Evolutionary conservation across 2,797 vertebrate genomes (phyloP).

Genomic region (Ptychadena robeensis): DNA sequence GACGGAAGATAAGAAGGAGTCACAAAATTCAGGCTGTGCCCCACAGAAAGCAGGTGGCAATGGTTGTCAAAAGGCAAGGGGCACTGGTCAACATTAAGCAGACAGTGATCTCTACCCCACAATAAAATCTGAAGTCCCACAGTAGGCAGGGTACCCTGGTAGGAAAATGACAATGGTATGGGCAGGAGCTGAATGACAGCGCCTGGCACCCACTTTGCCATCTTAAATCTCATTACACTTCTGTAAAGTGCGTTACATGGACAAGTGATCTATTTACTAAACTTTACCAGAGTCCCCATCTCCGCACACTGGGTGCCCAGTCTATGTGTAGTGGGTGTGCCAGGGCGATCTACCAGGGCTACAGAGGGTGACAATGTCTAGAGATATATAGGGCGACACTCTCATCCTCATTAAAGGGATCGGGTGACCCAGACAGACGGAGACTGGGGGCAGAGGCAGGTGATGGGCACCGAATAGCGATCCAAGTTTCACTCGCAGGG

Average conservation of each 20-base stretch:
- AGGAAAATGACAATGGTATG: neutral
- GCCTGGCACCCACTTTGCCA: neutral
- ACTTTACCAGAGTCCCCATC: neutral
- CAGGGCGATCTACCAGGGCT: neutral
- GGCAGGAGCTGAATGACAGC: neutral
- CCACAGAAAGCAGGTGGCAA: neutral
- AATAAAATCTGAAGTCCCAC: too few species aligned
- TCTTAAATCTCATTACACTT: neutral
- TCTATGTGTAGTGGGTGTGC: constrained; percentile 57
- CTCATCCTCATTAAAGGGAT: constrained; percentile 20
- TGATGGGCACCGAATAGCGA: constrained; percentile 23
- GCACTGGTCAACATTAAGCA: neutral
- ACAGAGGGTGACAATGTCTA: neutral
- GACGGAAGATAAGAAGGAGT: too few species aligned
- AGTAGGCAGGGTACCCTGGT: neutral
- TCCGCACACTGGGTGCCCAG: too few species aligned
- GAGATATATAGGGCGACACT: neutral
- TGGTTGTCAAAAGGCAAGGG: neutral
- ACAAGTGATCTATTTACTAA: constrained; percentile 6
- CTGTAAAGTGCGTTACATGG: neutral
- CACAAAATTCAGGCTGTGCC: neutral
- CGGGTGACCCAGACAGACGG: neutral
- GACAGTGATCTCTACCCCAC: neutral
- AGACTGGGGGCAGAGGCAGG: constrained; percentile 26
- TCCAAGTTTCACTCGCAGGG: constrained; percentile 49